A percentile compares a stretch with the other conserved stretches of the same genome.
Conservation (phyloP, 2,888 invertebrate genomes). For the Ptychoptera albimana region DNA sequence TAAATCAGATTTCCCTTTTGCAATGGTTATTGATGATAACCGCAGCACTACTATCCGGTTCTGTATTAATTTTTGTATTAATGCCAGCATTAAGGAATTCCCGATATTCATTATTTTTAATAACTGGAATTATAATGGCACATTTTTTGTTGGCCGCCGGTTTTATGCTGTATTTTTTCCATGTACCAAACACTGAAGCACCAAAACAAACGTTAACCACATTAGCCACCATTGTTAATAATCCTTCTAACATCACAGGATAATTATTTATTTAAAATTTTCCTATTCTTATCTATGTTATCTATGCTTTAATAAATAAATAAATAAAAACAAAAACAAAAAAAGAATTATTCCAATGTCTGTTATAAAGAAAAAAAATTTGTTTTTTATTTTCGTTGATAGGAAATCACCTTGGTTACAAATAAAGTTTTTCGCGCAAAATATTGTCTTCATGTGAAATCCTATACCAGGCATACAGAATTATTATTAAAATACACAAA, state of each 20-base stretch:
- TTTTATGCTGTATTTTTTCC: constrained; percentile 73
- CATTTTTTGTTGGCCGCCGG: constrained; percentile 74
- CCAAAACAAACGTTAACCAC: not conserved
- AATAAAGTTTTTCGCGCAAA: too few relatives aligned
- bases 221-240: not conserved
- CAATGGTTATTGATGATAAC: constrained; percentile 77
- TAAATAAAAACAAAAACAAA: too few relatives aligned
- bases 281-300: not conserved
- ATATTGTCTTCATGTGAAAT: too few relatives aligned
- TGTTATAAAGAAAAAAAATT: too few relatives aligned
- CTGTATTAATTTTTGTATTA: constrained; percentile 67
- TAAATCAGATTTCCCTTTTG: constrained; percentile 49
- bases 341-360: too few relatives aligned
- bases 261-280: not conserved
- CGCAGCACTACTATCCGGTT: constrained; percentile 71
- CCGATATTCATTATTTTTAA: constrained; percentile 44
- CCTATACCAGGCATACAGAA: too few relatives aligned
- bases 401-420: too few relatives aligned
- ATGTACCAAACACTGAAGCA: constrained; percentile 31
- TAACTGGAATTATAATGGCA: constrained; percentile 50
- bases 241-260: not conserved
- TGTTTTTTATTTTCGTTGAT: too few relatives aligned
- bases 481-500: too few relatives aligned
- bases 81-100: constrained; percentile 57
- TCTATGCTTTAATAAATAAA: not conserved